Evolutionary conservation across 1,140 invertebrate genomes (phyloP).

Genomic region (Penaeus japonicus): DNA sequence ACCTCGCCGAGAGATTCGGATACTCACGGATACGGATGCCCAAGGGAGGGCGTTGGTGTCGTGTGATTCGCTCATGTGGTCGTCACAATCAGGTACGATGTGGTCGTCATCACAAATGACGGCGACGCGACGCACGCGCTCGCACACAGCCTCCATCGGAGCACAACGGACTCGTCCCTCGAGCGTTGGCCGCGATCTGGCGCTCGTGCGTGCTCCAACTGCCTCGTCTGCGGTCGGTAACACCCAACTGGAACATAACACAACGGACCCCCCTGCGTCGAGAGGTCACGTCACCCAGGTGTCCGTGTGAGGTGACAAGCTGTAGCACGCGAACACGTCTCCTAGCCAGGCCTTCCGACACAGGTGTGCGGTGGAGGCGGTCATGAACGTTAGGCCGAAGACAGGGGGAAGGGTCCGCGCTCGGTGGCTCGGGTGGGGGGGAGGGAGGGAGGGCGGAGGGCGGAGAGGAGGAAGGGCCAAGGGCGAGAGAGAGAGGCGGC

Average conservation of each 20-base stretch:
- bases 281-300: slow-evolving; percentile 40
- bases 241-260: background rate
- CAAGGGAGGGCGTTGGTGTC: slow-evolving; percentile 3
- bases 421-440: background rate
- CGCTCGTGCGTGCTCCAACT: background rate
- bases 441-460: background rate
- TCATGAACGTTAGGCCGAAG: slow-evolving; percentile 24
- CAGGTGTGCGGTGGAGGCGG: background rate
- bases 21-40: slow-evolving; percentile 20
- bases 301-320: slow-evolving; percentile 35
- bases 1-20: background rate
- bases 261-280: background rate
- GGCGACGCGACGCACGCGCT: slow-evolving; percentile 45
- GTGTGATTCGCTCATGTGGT: slow-evolving; percentile 38
- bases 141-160: slow-evolving; percentile 45
- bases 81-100: slow-evolving; percentile 43
- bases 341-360: background rate
- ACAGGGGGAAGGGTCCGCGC: background rate
- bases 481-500: background rate
- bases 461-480: background rate
- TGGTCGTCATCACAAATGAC: slow-evolving; percentile 53
- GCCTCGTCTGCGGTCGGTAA: background rate
- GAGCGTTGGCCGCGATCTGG: background rate
- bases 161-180: background rate
- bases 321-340: background rate